phyloP scores from a whole-genome alignment of 2,888 invertebrate species.

The Harmothoe impar region DNA sequence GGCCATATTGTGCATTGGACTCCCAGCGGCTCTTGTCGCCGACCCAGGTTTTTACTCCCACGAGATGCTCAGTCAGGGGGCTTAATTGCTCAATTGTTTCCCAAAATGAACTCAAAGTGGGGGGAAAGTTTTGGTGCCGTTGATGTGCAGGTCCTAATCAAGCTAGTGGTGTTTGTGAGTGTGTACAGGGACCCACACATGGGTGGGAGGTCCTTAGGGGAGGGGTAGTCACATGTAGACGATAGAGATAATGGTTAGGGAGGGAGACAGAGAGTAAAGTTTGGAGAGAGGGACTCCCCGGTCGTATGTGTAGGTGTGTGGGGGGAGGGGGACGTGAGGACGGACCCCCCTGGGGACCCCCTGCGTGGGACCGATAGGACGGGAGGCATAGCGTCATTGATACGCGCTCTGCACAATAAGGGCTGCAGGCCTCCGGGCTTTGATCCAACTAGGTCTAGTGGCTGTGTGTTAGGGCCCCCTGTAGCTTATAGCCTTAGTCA shows the following conservation, averaged over 20 bases:
- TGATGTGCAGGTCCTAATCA: not conserved
- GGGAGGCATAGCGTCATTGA: not conserved
- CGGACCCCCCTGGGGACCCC: not conserved
- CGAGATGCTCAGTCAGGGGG: not conserved
- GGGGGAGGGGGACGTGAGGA: not conserved
- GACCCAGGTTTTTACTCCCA: not conserved
- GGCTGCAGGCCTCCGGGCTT: not conserved
- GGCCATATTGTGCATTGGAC: not conserved
- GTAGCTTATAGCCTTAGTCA: too few species aligned
- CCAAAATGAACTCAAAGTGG: not conserved
- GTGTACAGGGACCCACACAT: not conserved
- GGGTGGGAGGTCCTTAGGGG: not conserved
- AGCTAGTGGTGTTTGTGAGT: not conserved
- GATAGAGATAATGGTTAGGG: not conserved
- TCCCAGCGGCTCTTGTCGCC: not conserved
- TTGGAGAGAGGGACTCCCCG: too few species aligned
- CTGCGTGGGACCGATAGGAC: not conserved
- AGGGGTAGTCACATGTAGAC: not conserved
- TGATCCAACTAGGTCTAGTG: not conserved
- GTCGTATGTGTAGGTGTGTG: too few species aligned
- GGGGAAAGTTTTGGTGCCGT: not conserved
- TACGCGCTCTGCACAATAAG: conserved; percentile 6
- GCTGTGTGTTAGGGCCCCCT: too few species aligned
- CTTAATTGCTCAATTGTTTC: conserved; percentile 13
- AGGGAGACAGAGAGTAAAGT: too few species aligned